Evolutionary conservation across 2,113 vertebrate genomes (phyloP), one percentile per base, ranked within the genome.

Genomic region (Pygoscelis antarcticus): DNA sequence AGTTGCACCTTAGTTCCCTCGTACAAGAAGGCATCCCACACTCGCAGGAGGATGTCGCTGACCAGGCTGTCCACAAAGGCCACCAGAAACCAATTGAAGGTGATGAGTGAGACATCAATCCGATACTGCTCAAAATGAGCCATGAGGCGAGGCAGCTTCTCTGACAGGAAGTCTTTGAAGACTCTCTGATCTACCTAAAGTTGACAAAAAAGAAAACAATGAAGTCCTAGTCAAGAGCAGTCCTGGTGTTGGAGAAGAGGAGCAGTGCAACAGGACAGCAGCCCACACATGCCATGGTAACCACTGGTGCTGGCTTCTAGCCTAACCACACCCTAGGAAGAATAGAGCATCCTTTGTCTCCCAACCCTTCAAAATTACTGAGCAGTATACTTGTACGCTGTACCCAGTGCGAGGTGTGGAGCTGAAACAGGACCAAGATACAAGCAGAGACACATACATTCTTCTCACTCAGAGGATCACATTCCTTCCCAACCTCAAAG

Each of bases 81-180:
- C 96, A 99, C 99, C 57, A 99, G 98, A 97, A 99, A 99, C 99
- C 99, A 99, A 97, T 99, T 99, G 96, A 99, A 99, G 58, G 99
- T 99, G 96, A 99, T 93, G 42, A 99, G 98, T 6, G 99, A 99
- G 36, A 99, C 98, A 58, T 99, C 99, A 36, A 99, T 98, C 7
- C 4, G 93, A 95, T 98, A 96, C 16, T 98, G 97, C 30, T 98
- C 98, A 52, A 99, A 97, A 97, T 99, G 99, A 80, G 98, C 96
- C n/a, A 87, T 98, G 34, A 99, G 97, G 19, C 98, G 97, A 83
- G 99, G 99, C 76, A 99, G 97, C 92, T 99, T 99, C 97, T 99
- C 99, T 0, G 93, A 97, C 95, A 99, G 97, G 75, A 99, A 98
- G 95, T 99, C 99, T 97, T 98, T 99, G 87, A 99, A 98, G 32